Conservation (phyloP, 2,888 invertebrate species). For the Fragum sueziense region DNA sequence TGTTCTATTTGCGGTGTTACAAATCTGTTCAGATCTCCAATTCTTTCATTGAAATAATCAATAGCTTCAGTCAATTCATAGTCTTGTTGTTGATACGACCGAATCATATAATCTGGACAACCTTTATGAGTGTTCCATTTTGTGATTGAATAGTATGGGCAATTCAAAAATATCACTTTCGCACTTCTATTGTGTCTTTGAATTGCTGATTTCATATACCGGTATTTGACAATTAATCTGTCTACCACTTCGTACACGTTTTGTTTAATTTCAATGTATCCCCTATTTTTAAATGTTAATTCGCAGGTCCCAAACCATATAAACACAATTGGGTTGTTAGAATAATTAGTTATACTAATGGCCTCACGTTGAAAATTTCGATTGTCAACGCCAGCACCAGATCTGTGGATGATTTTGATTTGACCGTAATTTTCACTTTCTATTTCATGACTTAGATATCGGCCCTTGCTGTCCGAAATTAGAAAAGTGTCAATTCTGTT, state of each 20-base stretch:
- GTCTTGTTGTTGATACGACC: neutral
- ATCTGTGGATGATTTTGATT: neutral
- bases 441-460: neutral
- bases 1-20: neutral
- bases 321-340: neutral
- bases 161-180: neutral
- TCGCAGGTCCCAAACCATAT: constrained; percentile 9
- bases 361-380: neutral
- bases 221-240: neutral
- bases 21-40: neutral
- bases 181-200: neutral
- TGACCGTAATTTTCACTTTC: neutral
- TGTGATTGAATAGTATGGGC: constrained; percentile 9
- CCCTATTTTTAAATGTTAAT: neutral
- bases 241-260: neutral
- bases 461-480: neutral
- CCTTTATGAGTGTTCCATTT: neutral
- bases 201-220: constrained; percentile 3
- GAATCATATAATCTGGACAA: neutral
- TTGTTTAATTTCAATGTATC: neutral
- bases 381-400: neutral
- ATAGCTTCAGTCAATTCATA: neutral
- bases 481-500: neutral
- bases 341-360: neutral
- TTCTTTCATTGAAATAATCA: neutral